phyloP scores from a whole-genome alignment of 2,113 vertebrate genomes.

The Pseudopodoces humilis region DNA sequence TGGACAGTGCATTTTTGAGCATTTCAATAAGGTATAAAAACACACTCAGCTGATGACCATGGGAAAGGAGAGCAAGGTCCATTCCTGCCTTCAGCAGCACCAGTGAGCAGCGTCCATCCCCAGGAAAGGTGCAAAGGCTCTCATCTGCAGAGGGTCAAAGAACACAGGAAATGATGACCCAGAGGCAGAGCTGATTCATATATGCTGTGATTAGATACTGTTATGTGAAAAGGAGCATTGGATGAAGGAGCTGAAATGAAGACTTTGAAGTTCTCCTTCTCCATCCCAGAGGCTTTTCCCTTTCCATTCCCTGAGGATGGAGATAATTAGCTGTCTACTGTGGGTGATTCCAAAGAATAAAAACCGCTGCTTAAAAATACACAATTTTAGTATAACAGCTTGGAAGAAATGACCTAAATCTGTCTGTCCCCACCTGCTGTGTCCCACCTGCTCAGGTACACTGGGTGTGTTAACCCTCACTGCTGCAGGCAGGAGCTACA shows the following conservation, averaged over 20 bases:
- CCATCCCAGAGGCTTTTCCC: background rate
- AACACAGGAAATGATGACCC: background rate
- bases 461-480: background rate
- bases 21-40: conserved; percentile 7
- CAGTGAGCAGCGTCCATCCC: background rate
- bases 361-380: background rate
- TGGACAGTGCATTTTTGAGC: conserved; percentile 4
- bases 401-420: background rate
- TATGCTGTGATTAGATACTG: background rate
- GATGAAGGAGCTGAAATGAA: background rate
- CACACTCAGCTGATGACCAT: background rate
- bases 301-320: rapidly evolving
- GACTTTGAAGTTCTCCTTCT: background rate
- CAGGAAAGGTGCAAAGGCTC: background rate
- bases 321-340: background rate
- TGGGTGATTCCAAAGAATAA: background rate
- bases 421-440: background rate
- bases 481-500: background rate
- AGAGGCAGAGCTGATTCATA: background rate
- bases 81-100: background rate
- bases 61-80: background rate
- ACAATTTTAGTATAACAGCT: background rate
- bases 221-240: background rate
- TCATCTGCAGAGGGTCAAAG: conserved; percentile 18
- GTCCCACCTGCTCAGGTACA: background rate